A percentile compares a stretch with the other conserved stretches of the same genome.
These are phyloP conservation scores for Drosophila sucinea DNA, from an alignment of 1,140 invertebrate species.

Conservation along the genomic window DNA sequence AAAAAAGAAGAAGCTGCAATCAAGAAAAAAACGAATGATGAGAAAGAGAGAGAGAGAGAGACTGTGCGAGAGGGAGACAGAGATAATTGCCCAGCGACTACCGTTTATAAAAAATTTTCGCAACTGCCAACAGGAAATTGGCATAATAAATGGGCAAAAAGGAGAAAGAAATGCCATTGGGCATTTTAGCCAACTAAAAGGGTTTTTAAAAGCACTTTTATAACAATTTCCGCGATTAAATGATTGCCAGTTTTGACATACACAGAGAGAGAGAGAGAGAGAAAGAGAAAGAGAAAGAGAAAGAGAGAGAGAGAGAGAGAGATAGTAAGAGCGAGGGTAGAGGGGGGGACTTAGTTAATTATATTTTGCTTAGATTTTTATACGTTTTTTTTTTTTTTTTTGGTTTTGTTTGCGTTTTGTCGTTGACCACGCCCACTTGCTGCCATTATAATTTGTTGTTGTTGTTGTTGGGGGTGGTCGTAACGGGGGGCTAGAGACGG, in stretches of 20 bases:
- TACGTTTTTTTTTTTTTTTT: constrained; percentile 27
- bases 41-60: background rate
- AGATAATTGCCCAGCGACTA: constrained; percentile 46
- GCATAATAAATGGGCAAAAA: constrained; percentile 64
- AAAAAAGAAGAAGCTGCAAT: background rate
- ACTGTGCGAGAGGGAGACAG: background rate
- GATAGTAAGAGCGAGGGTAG: background rate
- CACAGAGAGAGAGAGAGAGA: background rate
- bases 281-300: constrained; percentile 5
- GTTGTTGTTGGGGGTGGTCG: constrained; percentile 29
- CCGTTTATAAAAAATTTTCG: constrained; percentile 66
- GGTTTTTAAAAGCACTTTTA: constrained; percentile 68
- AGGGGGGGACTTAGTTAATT: constrained; percentile 49
- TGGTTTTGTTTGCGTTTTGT: constrained; percentile 14
- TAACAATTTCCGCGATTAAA: constrained; percentile 73
- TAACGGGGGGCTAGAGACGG: background rate
- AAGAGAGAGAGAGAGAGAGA: background rate
- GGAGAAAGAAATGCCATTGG: constrained; percentile 12
- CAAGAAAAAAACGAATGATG: background rate
- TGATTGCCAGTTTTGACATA: constrained; percentile 34
- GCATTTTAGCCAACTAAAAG: constrained; percentile 44
- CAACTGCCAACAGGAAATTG: constrained; percentile 78
- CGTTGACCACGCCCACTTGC: constrained; percentile 50
- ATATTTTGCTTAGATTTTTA: constrained; percentile 38
- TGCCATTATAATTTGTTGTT: constrained; percentile 52